These are phyloP conservation scores for Gonocerus acuteangulatus DNA, from an alignment of 2,888 invertebrate species.

Conservation along the genomic window DNA sequence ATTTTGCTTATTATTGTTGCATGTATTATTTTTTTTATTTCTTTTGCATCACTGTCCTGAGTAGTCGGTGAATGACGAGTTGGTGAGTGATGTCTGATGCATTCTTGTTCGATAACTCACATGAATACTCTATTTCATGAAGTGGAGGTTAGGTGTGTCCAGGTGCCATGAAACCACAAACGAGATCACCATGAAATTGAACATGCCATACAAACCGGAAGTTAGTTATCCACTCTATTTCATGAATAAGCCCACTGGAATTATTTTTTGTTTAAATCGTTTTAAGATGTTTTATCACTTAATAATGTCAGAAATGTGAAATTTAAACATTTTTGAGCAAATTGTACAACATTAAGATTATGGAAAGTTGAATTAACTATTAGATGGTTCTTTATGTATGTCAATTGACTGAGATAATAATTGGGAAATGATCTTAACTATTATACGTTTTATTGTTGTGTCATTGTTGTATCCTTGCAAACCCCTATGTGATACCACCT, in stretches of 20 bases:
- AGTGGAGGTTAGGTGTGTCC: too few relatives aligned
- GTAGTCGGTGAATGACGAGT: too few relatives aligned
- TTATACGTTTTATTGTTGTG: slow-evolving; percentile 34
- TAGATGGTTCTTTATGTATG: slow-evolving; percentile 29
- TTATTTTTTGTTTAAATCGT: background rate
- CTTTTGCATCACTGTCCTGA: too few relatives aligned
- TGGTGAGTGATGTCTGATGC: too few relatives aligned
- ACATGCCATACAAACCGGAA: too few relatives aligned
- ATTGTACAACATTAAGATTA: slow-evolving; percentile 12
- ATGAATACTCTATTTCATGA: too few relatives aligned
- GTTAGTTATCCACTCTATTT: too few relatives aligned
- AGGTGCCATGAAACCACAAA: too few relatives aligned
- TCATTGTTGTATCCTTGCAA: slow-evolving; percentile 34
- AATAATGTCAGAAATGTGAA: background rate
- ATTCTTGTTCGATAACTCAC: too few relatives aligned
- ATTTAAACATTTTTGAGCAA: slow-evolving; percentile 8
- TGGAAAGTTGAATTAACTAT: slow-evolving; percentile 14
- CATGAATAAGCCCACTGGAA: too few relatives aligned
- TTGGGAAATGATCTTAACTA: slow-evolving; percentile 34
- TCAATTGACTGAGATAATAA: slow-evolving; percentile 36
- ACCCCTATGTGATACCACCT: slow-evolving; percentile 27
- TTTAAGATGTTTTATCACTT: background rate
- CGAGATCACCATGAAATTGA: too few relatives aligned
- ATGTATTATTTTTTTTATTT: too few relatives aligned
- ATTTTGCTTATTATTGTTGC: slow-evolving; percentile 29